Conservation (phyloP, 2,113 vertebrate species). For the Melozone crissalis region DNA sequence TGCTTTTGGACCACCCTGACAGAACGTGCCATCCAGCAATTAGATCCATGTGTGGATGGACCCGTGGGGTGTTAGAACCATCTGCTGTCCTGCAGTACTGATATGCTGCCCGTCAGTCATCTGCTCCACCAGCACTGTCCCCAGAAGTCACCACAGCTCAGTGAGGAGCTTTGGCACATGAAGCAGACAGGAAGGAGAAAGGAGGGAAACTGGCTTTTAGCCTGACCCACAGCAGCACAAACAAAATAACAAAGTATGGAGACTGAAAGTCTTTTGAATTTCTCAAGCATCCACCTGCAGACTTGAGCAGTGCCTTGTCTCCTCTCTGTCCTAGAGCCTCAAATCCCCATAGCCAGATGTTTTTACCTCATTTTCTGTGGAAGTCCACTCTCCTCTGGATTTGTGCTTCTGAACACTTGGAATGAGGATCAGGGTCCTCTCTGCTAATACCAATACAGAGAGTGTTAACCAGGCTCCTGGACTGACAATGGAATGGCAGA, state of each 20-base stretch:
- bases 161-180: conserved; percentile 20
- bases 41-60: background rate
- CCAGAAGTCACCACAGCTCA: conserved; percentile 9
- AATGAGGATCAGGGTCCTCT: background rate
- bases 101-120: conserved; percentile 24
- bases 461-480: background rate
- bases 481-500: background rate
- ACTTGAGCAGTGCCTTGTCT: background rate
- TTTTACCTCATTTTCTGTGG: background rate
- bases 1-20: conserved; percentile 12
- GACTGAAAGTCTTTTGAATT: background rate
- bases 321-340: background rate
- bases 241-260: background rate
- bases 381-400: background rate
- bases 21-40: background rate
- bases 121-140: conserved; percentile 22
- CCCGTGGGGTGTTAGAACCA: conserved; percentile 13
- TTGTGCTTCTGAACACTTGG: background rate
- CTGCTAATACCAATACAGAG: background rate
- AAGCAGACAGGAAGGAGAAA: conserved; percentile 3
- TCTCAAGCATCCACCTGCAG: background rate
- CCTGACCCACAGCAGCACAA: background rate
- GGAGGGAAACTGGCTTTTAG: conserved; percentile 8
- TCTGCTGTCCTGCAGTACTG: conserved; percentile 45
- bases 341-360: background rate